A percentile compares a stretch with the other conserved stretches of the same genome.
phyloP scores from a whole-genome alignment of 30 jellyfish, hydroid and myxozoan genomes.

The Aurelia sp. region DNA sequence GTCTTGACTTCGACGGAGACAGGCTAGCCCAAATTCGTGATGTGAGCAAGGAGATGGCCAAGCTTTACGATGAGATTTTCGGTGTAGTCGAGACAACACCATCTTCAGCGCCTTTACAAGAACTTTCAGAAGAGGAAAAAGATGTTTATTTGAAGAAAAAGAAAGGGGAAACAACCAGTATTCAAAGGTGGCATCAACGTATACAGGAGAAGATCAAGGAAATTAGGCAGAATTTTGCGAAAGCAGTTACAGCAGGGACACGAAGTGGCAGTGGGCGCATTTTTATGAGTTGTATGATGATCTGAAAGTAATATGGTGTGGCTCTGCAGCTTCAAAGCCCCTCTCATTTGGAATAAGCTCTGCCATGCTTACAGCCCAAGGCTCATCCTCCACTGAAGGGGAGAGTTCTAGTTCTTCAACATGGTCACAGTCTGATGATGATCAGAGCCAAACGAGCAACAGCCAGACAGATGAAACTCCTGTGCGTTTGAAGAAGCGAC shows the following conservation, averaged over 20 bases:
- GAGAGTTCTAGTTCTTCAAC: constrained; percentile 13
- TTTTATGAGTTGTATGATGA: constrained; percentile 35
- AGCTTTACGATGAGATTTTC: constrained; percentile 23
- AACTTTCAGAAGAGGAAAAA: constrained; percentile 37
- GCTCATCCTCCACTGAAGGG: constrained; percentile 16
- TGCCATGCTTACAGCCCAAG: constrained; percentile 23
- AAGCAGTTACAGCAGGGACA: constrained; percentile 40
- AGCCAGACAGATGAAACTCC: not conserved
- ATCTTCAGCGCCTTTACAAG: constrained; percentile 28
- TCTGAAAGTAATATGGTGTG: constrained; percentile 36
- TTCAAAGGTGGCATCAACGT: constrained; percentile 17
- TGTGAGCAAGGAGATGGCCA: constrained; percentile 44
- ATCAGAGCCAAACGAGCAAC: constrained; percentile 5
- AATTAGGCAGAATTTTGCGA: constrained; percentile 37
- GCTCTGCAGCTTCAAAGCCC: constrained; percentile 51
- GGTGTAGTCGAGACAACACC: constrained; percentile 40
- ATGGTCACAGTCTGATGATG: constrained; percentile 27
- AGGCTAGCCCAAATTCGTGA: constrained; percentile 37
- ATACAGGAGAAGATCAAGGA: constrained; percentile 25
- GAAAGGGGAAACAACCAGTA: constrained; percentile 13
- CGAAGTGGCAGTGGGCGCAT: constrained; percentile 52
- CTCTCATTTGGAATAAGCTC: constrained; percentile 56
- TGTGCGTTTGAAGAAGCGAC: too few species aligned
- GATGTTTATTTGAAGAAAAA: constrained; percentile 16
- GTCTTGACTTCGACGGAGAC: constrained; percentile 52